These are phyloP conservation scores for Morbakka virulenta DNA, from an alignment of 30 jellyfish, hydroid and myxozoan species.

Conservation along the genomic window DNA sequence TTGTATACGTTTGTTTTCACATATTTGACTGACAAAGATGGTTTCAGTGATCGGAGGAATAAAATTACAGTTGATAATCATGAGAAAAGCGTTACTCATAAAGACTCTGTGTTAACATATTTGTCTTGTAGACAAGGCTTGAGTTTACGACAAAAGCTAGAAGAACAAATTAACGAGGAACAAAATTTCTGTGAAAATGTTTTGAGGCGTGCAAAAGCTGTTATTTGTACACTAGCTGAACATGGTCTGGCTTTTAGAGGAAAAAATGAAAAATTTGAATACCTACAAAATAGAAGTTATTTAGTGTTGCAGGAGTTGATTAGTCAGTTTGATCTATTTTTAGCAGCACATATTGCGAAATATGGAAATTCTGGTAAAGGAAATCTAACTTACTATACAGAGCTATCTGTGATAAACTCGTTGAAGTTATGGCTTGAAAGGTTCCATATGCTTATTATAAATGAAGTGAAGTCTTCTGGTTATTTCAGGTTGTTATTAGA, in stretches of 20 bases:
- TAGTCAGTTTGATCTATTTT: not conserved
- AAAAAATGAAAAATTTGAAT: conserved; percentile 12
- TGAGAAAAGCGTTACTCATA: conserved; percentile 26
- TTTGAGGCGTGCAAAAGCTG: conserved; percentile 14
- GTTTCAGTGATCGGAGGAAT: too few species aligned
- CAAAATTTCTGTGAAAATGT: conserved; percentile 8
- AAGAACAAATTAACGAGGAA: conserved; percentile 34
- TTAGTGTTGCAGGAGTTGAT: conserved; percentile 5
- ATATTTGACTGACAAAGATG: too few species aligned
- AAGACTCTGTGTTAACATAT: conserved; percentile 10
- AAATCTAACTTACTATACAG: not conserved
- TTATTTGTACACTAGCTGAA: conserved; percentile 10
- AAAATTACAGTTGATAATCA: conserved; percentile 18
- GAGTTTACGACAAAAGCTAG: conserved; percentile 30
- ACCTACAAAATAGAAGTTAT: not conserved
- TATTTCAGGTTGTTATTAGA: not conserved
- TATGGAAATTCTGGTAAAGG: not conserved
- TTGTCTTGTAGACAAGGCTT: conserved; percentile 29
- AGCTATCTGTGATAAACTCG: too few species aligned
- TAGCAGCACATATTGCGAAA: not conserved
- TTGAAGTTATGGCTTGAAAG: not conserved
- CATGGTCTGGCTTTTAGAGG: conserved; percentile 19
- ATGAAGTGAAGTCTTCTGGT: not conserved
- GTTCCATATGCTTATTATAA: not conserved
- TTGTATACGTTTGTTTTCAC: too few species aligned